phyloP scores from a whole-genome alignment of 1,140 invertebrate species.

The Listronotus oregonensis region DNA sequence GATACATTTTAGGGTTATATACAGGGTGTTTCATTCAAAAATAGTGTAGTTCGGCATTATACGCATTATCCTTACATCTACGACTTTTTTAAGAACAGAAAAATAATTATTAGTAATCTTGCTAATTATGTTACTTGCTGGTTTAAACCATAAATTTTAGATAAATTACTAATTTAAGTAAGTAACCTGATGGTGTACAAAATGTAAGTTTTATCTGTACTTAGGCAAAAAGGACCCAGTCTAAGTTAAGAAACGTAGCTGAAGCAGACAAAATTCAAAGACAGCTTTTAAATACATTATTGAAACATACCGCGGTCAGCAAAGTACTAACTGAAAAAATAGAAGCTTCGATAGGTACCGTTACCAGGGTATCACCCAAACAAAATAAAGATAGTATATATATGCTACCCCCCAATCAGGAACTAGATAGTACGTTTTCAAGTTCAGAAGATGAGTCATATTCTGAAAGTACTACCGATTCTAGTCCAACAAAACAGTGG shows the following conservation, averaged over 20 bases:
- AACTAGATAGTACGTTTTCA: conserved; percentile 54
- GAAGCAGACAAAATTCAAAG: conserved; percentile 74
- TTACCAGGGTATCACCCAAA: conserved; percentile 15
- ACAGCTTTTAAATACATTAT: conserved; percentile 67
- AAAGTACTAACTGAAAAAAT: conserved; percentile 64
- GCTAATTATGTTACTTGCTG: too few relatives aligned
- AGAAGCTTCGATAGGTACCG: conserved; percentile 55
- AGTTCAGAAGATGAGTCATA: conserved; percentile 31
- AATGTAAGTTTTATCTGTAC: conserved; percentile 6
- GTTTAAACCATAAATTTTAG: too few relatives aligned
- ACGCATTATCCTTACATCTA: too few relatives aligned
- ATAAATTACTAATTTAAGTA: too few relatives aligned
- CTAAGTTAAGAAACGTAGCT: conserved; percentile 73
- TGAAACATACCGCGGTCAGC: conserved; percentile 66
- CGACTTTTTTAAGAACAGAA: too few relatives aligned
- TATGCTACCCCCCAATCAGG: conserved; percentile 64
- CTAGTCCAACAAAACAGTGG: conserved; percentile 58
- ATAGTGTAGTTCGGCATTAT: too few relatives aligned
- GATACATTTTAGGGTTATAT: too few relatives aligned
- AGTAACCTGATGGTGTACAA: too few relatives aligned
- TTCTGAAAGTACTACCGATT: conserved; percentile 48
- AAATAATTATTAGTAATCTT: too few relatives aligned
- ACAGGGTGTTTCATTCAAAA: too few relatives aligned
- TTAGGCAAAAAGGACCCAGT: conserved; percentile 76
- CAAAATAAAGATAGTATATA: conserved; percentile 69